These are phyloP conservation scores for Oncorhynchus tshawytscha DNA, from an alignment of 2,113 vertebrate genomes.

Conservation along the genomic window DNA sequence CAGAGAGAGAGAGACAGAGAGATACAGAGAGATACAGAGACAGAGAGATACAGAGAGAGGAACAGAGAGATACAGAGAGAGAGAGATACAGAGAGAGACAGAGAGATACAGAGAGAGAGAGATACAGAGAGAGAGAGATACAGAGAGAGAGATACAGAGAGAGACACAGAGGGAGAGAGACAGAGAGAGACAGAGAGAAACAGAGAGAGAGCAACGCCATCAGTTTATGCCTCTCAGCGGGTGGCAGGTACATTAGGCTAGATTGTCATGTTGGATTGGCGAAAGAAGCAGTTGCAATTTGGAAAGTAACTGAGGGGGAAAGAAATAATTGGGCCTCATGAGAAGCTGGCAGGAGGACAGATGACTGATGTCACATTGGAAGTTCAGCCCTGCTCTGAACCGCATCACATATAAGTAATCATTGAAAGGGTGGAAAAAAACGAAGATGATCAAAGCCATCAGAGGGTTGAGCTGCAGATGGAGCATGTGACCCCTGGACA, in stretches of 20 bases:
- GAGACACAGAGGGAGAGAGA: too few species aligned
- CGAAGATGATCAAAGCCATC: not conserved
- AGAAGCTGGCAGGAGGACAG: not conserved
- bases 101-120: too few species aligned
- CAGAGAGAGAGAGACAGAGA: too few species aligned
- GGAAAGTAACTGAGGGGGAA: not conserved
- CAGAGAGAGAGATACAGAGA: too few species aligned
- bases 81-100: too few species aligned
- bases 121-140: too few species aligned
- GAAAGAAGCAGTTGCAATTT: not conserved
- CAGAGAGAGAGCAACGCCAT: not conserved
- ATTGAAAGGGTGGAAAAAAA: not conserved
- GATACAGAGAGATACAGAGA: too few species aligned
- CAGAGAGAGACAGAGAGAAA: not conserved
- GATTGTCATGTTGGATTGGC: not conserved
- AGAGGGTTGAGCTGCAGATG: not conserved
- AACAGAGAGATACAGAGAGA: too few species aligned
- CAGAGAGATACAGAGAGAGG: too few species aligned
- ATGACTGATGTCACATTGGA: not conserved
- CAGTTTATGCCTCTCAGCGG: not conserved
- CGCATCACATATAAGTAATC: not conserved
- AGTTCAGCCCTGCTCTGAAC: not conserved
- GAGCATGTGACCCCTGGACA: not conserved
- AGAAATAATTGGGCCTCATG: not conserved
- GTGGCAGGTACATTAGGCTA: not conserved